phyloP scores from a whole-genome alignment of 92 coral and sea anemone species.

The Porites rus region DNA sequence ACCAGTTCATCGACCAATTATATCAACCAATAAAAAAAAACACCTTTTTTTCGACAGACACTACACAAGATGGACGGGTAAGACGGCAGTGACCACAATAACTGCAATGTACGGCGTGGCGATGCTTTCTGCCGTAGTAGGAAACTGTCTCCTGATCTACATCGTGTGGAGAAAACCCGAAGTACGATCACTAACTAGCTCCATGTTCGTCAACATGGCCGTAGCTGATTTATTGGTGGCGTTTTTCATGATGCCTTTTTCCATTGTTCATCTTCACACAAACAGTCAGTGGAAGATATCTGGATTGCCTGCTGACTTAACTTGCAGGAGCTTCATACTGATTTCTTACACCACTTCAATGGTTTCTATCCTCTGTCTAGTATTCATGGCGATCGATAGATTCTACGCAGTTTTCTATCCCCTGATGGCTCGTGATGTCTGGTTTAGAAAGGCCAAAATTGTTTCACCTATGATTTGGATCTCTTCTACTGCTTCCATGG shows the following conservation, averaged over 20 bases:
- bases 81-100: background rate
- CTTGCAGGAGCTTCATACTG: slow-evolving; percentile 1
- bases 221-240: slow-evolving; percentile 13
- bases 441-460: slow-evolving; percentile 26
- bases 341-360: background rate
- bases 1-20: too few species aligned
- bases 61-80: background rate
- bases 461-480: slow-evolving; percentile 21
- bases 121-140: slow-evolving; percentile 13
- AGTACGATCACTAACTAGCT: slow-evolving; percentile 24
- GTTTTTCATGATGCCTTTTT: slow-evolving; percentile 2
- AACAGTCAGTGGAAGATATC: background rate
- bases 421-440: background rate
- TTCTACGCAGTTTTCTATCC: slow-evolving; percentile 28
- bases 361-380: slow-evolving; percentile 28
- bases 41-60: too few species aligned
- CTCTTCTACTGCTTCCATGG: background rate
- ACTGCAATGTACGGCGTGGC: slow-evolving; percentile 4
- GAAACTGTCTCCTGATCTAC: slow-evolving; percentile 15
- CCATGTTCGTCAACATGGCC: slow-evolving; percentile 24
- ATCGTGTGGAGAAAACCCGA: slow-evolving; percentile 27
- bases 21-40: too few species aligned
- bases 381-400: slow-evolving; percentile 28
- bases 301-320: slow-evolving; percentile 4
- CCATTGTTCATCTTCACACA: background rate